A percentile compares a stretch with the other conserved stretches of the same genome.
These are phyloP conservation scores for Leucophenga montana DNA, from an alignment of 2,888 invertebrate species.

Conservation along the genomic window DNA sequence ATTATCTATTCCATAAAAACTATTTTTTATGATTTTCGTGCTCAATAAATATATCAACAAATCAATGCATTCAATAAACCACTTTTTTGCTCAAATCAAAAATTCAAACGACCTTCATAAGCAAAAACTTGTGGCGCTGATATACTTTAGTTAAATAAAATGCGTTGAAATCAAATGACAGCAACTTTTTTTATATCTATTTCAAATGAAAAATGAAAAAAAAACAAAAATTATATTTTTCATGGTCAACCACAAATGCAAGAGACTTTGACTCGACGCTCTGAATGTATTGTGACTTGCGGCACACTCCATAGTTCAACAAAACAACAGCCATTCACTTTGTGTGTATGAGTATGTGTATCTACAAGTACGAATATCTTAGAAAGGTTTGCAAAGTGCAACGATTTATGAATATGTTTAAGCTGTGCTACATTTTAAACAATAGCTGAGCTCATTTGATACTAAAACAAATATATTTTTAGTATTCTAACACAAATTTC, in stretches of 20 bases:
- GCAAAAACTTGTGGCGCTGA: neutral
- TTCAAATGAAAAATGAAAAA: too few species aligned
- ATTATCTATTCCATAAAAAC: neutral
- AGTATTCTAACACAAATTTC: neutral
- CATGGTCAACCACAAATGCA: slow-evolving; percentile 16
- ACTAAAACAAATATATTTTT: too few species aligned
- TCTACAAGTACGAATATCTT: too few species aligned
- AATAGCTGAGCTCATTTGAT: too few species aligned
- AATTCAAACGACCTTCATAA: slow-evolving; percentile 3
- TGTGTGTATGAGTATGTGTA: neutral
- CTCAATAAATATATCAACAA: neutral
- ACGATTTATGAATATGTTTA: neutral
- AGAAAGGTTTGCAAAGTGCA: neutral
- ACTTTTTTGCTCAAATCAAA: neutral
- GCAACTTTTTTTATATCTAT: neutral
- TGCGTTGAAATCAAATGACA: neutral
- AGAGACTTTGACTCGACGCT: neutral
- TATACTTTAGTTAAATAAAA: slow-evolving; percentile 1
- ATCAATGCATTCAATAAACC: neutral
- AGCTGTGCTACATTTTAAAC: too few species aligned
- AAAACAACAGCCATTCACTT: slow-evolving; percentile 3
- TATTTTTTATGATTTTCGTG: neutral
- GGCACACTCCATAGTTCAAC: neutral
- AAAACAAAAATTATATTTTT: neutral
- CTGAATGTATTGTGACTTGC: slow-evolving; percentile 1